Evolutionary conservation across 2,888 invertebrate genomes (phyloP), one percentile per base, ranked within the genome.

Genomic region (Parnassius glacialis): DNA sequence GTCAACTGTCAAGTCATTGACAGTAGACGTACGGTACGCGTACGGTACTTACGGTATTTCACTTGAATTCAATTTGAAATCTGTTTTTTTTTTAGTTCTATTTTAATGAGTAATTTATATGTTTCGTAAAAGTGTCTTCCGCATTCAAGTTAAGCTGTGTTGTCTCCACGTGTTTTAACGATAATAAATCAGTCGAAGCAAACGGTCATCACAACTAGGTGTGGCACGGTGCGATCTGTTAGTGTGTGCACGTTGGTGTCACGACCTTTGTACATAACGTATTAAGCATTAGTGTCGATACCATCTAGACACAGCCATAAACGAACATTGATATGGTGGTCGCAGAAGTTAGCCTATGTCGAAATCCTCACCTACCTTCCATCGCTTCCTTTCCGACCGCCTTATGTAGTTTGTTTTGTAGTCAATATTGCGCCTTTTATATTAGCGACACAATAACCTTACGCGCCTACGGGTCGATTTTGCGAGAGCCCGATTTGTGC

Each of bases 171-270:
- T 69, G 62, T 50, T 52, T 51, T 61, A 57, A 70, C 65, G 70
- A 71, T 72, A 67, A 72, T 68, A 70, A 69, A 71, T 67, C 64
- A 67, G 83, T 85, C 74, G 74, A 84, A 84, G 83, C 83, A 84
- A 87, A 84, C 80, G 77, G 80, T 87, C 90, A 91, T 90, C 90
- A 90, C 91, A 90, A 88, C 85, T 87, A 80, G 78, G 83, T 84
- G 87, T 87, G 88, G 84, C 88, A 86, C 86, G 80, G 83, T 83
- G 86, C 85, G 78, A 74, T 76, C 72, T 76, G 75, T 56, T 56
- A 56, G 45, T 74, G 75, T 76, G 76, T 79, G 83, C 80, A 82
- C 84, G 79, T 72, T 74, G 64, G 75, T 79, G 75, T 72, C 73
- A 68, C 72, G 64, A 59, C 67, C 67, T 70, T 70, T 71, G 74